Evolutionary conservation across 2,797 vertebrate genomes (phyloP).

Genomic region (Pelochelys cantorii): DNA sequence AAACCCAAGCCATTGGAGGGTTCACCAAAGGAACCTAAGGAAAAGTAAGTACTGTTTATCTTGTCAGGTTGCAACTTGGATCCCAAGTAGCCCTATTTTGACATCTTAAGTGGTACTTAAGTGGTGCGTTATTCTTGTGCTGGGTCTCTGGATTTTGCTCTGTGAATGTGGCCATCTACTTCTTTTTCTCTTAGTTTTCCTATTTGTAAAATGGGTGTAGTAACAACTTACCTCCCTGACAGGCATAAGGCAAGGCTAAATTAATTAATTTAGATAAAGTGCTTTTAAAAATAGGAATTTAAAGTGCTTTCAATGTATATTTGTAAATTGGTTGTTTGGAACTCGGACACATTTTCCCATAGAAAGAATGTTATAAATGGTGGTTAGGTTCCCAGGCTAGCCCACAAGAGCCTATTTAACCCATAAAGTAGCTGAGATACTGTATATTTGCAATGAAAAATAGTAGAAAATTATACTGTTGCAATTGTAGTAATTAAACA

Average conservation of each 20-base stretch:
- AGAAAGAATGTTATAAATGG: too few relatives aligned
- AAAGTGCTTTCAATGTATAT: too few relatives aligned
- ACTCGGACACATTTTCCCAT: too few relatives aligned
- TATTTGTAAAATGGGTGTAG: background rate
- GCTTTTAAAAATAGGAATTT: background rate
- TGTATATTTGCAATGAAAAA: too few relatives aligned
- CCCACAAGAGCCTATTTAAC: too few relatives aligned
- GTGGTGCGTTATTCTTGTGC: background rate
- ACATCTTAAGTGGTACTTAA: background rate
- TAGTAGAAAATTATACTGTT: too few relatives aligned
- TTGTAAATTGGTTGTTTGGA: too few relatives aligned
- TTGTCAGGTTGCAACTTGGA: background rate
- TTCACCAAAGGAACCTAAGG: conserved; percentile 83
- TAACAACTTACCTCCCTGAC: conserved; percentile 15
- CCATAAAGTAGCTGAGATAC: too few relatives aligned
- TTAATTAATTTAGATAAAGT: conserved; percentile 18
- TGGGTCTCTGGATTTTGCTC: background rate
- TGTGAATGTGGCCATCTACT: background rate
- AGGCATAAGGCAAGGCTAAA: background rate
- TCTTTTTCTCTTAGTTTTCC: background rate
- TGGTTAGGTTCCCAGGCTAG: too few relatives aligned
- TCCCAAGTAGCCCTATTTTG: background rate
- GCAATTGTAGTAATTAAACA: too few relatives aligned
- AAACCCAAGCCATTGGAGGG: conserved; percentile 80
- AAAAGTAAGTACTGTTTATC: conserved; percentile 85